Conservation (phyloP, 2,888 invertebrate species). For the Phragmatobia fuliginosa region DNA sequence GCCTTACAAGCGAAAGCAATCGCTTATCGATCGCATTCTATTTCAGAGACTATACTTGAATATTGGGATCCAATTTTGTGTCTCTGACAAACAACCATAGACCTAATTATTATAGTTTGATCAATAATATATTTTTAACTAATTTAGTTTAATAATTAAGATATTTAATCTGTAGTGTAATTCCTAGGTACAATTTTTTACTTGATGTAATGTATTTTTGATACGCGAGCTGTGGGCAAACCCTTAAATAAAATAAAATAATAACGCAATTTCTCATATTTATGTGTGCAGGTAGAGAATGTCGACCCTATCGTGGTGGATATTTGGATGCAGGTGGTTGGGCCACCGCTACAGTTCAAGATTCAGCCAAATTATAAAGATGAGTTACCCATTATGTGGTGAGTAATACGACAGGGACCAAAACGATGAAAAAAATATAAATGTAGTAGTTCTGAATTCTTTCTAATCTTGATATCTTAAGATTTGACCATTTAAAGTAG, state of each 20-base stretch:
- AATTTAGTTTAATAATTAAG: no score
- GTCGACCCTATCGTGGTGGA: conserved; percentile 70
- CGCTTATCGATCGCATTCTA: neutral
- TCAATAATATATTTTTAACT: no score
- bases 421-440: neutral
- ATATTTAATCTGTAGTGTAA: no score
- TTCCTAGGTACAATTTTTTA: no score
- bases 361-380: conserved; percentile 37
- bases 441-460: neutral
- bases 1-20: neutral
- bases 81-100: neutral
- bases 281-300: conserved; percentile 48
- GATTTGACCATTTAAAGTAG: neutral
- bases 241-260: no score
- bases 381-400: conserved; percentile 15
- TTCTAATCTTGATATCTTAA: neutral
- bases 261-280: neutral
- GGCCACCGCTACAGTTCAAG: conserved; percentile 64
- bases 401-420: neutral
- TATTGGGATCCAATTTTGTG: neutral
- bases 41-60: neutral
- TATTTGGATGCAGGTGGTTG: conserved; percentile 70
- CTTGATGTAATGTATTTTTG: no score
- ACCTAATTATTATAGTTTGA: no score
- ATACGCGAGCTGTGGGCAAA: no score